These are phyloP conservation scores for Mobula hypostoma DNA, from an alignment of 2,113 vertebrate species.

Conservation along the genomic window DNA sequence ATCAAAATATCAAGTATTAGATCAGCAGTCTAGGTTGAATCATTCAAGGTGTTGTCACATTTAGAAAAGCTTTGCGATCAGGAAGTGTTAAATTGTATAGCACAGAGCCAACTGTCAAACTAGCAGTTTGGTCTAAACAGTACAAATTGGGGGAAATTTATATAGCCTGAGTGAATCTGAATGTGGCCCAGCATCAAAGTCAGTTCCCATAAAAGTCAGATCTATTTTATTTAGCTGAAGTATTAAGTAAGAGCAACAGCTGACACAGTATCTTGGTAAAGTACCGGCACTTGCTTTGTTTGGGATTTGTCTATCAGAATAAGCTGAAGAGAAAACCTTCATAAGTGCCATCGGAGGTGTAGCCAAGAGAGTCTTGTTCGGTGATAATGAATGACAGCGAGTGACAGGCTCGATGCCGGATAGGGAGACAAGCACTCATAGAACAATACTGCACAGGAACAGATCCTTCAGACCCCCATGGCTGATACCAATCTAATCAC, in stretches of 20 bases:
- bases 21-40: background rate
- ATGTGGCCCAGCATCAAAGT: background rate
- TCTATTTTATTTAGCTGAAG: background rate
- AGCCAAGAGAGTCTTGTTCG: background rate
- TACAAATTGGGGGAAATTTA: background rate
- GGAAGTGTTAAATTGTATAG: background rate
- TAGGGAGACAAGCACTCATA: background rate
- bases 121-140: background rate
- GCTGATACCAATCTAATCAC: too few species aligned
- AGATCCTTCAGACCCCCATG: too few species aligned
- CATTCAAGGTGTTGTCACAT: background rate
- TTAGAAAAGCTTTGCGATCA: background rate
- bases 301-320: too few species aligned
- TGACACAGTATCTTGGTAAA: background rate
- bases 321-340: background rate
- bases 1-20: background rate
- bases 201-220: constrained; percentile 10
- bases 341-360: background rate
- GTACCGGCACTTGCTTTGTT: background rate
- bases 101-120: background rate
- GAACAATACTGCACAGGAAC: too few species aligned
- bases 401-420: background rate
- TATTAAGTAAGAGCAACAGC: background rate
- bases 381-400: background rate
- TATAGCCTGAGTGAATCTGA: constrained; percentile 8